Percentiles rank a stretch among this genome's conserved stretches.
Conservation (phyloP, 2,888 invertebrate genomes). For the Scaeva pyrastri region DNA sequence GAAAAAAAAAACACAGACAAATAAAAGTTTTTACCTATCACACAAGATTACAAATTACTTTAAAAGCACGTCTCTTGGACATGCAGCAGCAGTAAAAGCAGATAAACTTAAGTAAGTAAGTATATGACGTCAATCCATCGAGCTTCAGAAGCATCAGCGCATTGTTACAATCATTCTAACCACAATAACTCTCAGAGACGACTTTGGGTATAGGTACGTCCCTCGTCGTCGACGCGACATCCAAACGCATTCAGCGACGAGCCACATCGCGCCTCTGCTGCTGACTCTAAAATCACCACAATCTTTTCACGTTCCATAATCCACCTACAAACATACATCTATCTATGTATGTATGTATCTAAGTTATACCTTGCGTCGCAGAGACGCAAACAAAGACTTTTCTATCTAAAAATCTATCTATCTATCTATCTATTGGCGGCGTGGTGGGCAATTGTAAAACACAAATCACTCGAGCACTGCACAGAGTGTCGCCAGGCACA, state of each 20-base stretch:
- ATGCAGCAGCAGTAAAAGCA: constrained; percentile 63
- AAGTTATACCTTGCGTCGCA: neutral
- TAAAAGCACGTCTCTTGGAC: constrained; percentile 72
- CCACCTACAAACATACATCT: constrained; percentile 17
- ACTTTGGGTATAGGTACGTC: neutral
- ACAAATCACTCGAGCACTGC: constrained; percentile 68
- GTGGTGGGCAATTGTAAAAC: constrained; percentile 56
- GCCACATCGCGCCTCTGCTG: no score
- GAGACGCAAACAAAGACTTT: constrained; percentile 33
- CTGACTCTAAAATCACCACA: constrained; percentile 29
- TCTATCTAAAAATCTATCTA: constrained; percentile 47
- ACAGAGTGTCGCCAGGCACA: constrained; percentile 71
- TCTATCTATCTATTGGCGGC: constrained; percentile 23
- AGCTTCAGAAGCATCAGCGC: constrained; percentile 32
- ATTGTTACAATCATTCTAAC: neutral
- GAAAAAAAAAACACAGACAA: constrained; percentile 45
- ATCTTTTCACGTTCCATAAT: constrained; percentile 40
- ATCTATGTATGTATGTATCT: constrained; percentile 3
- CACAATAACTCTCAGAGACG: neutral
- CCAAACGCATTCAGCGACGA: constrained; percentile 32
- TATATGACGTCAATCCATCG: constrained; percentile 70
- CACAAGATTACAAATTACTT: constrained; percentile 70
- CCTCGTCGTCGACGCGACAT: neutral
- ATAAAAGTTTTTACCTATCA: constrained; percentile 30
- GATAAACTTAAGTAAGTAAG: neutral